Evolutionary conservation across 1,140 invertebrate species (phyloP).

Genomic region (Drosophila sproati): DNA sequence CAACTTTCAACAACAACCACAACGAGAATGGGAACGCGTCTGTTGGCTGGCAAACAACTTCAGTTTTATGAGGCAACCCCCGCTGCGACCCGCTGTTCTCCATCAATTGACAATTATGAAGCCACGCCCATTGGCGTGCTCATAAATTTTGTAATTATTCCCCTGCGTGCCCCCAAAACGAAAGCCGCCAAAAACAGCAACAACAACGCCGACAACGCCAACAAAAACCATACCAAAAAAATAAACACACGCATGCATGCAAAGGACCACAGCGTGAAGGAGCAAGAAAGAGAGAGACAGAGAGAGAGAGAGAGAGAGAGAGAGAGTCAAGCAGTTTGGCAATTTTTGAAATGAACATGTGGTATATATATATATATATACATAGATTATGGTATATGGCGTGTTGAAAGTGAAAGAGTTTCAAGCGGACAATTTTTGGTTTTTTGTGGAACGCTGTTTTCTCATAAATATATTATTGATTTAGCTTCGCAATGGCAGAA

Average conservation of each 20-base stretch:
- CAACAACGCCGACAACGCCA: slow-evolving; percentile 22
- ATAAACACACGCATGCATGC: slow-evolving; percentile 58
- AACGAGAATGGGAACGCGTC: slow-evolving; percentile 55
- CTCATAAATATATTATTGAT: neutral
- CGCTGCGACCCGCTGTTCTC: slow-evolving; percentile 34
- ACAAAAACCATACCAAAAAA: slow-evolving; percentile 29
- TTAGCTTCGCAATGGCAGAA: too few species aligned
- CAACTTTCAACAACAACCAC: slow-evolving; percentile 58
- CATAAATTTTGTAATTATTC: slow-evolving; percentile 83
- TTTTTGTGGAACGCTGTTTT: neutral
- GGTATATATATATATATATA: slow-evolving; percentile 4
- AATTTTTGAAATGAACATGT: slow-evolving; percentile 27
- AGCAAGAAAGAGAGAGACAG: neutral
- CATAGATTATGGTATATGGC: slow-evolving; percentile 15
- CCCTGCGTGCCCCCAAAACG: slow-evolving; percentile 70
- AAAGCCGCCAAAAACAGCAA: slow-evolving; percentile 25
- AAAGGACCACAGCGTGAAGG: slow-evolving; percentile 3
- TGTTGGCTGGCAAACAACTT: slow-evolving; percentile 65
- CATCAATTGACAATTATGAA: slow-evolving; percentile 78
- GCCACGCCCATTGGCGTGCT: slow-evolving; percentile 79
- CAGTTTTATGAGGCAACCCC: slow-evolving; percentile 66
- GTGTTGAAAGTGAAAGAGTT: slow-evolving; percentile 20
- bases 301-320: neutral
- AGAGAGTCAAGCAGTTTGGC: slow-evolving; percentile 6
- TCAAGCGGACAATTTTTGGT: neutral